These are phyloP conservation scores for Ateles fusciceps DNA, from an alignment of 2,797 vertebrate species.

Conservation along the genomic window DNA sequence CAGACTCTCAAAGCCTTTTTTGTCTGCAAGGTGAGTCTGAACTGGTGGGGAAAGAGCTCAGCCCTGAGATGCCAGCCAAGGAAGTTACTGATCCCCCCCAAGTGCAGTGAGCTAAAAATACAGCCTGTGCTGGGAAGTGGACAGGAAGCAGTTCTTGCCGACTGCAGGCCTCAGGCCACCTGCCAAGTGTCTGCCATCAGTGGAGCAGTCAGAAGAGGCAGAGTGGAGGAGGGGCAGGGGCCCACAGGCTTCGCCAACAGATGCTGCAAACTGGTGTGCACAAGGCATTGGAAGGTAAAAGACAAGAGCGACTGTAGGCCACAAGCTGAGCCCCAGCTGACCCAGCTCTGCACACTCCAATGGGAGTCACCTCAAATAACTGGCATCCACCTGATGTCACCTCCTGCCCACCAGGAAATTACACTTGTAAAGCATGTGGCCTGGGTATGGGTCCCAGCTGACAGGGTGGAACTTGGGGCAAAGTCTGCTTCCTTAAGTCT, in stretches of 20 bases:
- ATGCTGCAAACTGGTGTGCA: background rate
- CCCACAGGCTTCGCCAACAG: background rate
- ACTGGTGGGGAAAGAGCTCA: slow-evolving; percentile 69
- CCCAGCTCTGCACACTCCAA: background rate
- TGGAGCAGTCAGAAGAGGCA: background rate
- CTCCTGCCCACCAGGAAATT: background rate
- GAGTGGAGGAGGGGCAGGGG: slow-evolving; percentile 18
- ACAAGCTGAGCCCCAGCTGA: background rate
- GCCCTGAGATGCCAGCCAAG: slow-evolving; percentile 69
- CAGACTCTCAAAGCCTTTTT: slow-evolving; percentile 76
- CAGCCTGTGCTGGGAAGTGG: slow-evolving; percentile 67
- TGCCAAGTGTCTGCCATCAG: slow-evolving; percentile 52
- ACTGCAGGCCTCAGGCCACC: slow-evolving; percentile 64
- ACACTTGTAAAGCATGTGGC: background rate
- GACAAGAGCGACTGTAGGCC: accelerated
- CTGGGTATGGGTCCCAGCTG: background rate
- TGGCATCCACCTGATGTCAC: background rate
- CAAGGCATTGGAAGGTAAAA: background rate
- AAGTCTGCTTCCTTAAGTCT: background rate
- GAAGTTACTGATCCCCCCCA: slow-evolving; percentile 70
- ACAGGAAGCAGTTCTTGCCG: slow-evolving; percentile 78
- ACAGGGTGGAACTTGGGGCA: background rate
- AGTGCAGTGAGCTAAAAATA: slow-evolving; percentile 79
- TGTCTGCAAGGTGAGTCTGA: slow-evolving; percentile 79
- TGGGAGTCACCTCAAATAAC: background rate